phyloP scores from a whole-genome alignment of 1,140 invertebrate species.

The Platyura marginata region DNA sequence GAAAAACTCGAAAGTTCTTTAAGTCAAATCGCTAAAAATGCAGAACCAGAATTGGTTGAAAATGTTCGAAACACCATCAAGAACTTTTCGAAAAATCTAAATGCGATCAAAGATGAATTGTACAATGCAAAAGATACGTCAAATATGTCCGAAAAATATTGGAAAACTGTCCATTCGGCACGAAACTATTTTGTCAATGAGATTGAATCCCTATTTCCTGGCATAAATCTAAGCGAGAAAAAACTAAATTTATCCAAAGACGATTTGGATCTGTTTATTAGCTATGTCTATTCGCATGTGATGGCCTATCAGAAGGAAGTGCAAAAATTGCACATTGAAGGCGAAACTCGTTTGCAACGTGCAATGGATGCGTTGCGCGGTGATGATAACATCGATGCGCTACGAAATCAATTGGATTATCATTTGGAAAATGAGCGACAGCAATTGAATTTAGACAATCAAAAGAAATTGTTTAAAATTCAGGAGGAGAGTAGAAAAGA shows the following conservation, averaged over 20 bases:
- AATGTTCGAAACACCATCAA: conserved; percentile 34
- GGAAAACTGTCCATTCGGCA: conserved; percentile 48
- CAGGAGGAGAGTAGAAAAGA: conserved; percentile 50
- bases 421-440: conserved; percentile 33
- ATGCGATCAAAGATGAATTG: conserved; percentile 34
- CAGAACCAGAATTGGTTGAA: conserved; percentile 26
- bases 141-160: conserved; percentile 46
- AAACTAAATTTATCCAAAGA: conserved; percentile 38
- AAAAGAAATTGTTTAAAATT: conserved; percentile 32
- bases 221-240: conserved; percentile 41
- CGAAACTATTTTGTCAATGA: conserved; percentile 50
- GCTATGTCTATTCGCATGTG: conserved; percentile 45
- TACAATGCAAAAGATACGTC: conserved; percentile 31
- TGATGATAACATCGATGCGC: conserved; percentile 19
- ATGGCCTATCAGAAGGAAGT: conserved; percentile 50
- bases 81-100: conserved; percentile 38
- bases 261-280: conserved; percentile 46
- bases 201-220: conserved; percentile 50
- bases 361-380: conserved; percentile 37
- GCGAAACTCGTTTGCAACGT: conserved; percentile 35
- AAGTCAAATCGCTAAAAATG: conserved; percentile 20
- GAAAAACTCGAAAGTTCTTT: conserved; percentile 26
- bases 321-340: conserved; percentile 41
- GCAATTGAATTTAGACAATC: conserved; percentile 30
- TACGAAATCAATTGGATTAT: conserved; percentile 30